Percentiles rank a stretch among this genome's conserved stretches.
Evolutionary conservation across 2,797 vertebrate species (phyloP).

Genomic region (Sebastes nivosus): DNA sequence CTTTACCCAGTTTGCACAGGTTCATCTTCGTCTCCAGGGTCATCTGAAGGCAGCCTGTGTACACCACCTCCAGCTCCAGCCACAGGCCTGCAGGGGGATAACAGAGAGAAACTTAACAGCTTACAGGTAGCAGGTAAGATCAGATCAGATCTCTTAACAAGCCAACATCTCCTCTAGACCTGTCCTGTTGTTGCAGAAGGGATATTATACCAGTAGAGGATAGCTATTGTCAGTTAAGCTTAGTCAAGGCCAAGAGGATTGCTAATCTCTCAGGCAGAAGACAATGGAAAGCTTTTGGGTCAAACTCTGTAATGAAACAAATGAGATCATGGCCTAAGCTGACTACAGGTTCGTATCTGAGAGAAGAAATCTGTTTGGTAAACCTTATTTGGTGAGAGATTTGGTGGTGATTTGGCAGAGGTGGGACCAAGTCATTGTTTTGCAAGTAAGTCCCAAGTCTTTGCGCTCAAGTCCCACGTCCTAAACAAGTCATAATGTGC

Average conservation of each 20-base stretch:
- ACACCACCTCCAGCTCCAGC: constrained; percentile 88
- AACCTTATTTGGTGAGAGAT: neutral
- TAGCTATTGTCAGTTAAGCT: constrained; percentile 28
- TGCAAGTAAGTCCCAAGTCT: no score
- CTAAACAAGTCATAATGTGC: no score
- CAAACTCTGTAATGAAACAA: constrained; percentile 29
- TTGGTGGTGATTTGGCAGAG: no score
- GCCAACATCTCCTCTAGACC: constrained; percentile 6
- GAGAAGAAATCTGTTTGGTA: neutral
- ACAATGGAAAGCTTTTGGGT: constrained; percentile 46
- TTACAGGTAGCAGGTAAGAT: neutral
- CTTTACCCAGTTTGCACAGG: constrained; percentile 88
- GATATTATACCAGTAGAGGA: constrained; percentile 15
- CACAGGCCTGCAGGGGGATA: constrained; percentile 83
- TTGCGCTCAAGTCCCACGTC: no score
- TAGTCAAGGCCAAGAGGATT: constrained; percentile 59
- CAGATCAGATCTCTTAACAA: constrained; percentile 3
- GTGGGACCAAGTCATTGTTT: no score
- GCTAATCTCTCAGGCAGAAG: constrained; percentile 46
- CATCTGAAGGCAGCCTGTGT: constrained; percentile 89
- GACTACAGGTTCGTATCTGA: constrained; percentile 2
- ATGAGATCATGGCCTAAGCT: constrained; percentile 35
- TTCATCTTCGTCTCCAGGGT: constrained; percentile 92
- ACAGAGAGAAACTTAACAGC: neutral
- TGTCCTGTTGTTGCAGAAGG: neutral